Evolutionary conservation across 2,113 vertebrate species (phyloP), one percentile per base, ranked within the genome.

Genomic region (Salvelinus alpinus): DNA sequence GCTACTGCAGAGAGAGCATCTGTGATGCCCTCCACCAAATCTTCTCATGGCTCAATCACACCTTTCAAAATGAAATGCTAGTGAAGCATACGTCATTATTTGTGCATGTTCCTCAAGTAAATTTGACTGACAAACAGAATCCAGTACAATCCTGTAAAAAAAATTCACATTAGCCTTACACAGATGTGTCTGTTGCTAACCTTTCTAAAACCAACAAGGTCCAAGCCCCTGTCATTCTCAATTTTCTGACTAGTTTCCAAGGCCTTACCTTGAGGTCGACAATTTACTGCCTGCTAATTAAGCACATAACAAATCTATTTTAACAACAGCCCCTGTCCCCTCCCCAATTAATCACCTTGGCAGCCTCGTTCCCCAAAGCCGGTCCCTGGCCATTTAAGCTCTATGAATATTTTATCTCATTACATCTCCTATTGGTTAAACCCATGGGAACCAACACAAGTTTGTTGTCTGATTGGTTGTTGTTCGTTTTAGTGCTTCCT

Each of bases 1-100:
- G 59, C 59, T 62, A 62, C 59, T 62, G 59, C 54, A 57, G 89
- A 94, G 83, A 57, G 89, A 94, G 83, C 85, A 22, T n/a, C n/a
- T 62, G 59, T n/a, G 20, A 62, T 9, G n/a, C 6, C 7, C n/a
- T 24, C n/a, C 7, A 22, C 59, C 18, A 24, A 22, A n/a, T 22
- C 59, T 24, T 22, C 59, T 62, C 59, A 54, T 54, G 51, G 51
- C 51, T 54, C 51, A 54, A 16, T 54, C 51, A 18, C 12, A 54
- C 51, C 16, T 54, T 18, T 54, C 51, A 44, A 44, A 18, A 54
- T 54, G 51, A 54, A 54, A 18, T 18, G 51, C 16, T 18, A 18
- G 51, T 54, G 13, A 44, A 54, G 12, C 51, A 1, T 18, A 54
- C 12, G 16, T 54, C 12, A 18, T 54, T 18, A 18, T 54, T 54